Conservation (phyloP, 35 echinoderm and acorn worm genomes). For the Ophioderma brevispina region DNA sequence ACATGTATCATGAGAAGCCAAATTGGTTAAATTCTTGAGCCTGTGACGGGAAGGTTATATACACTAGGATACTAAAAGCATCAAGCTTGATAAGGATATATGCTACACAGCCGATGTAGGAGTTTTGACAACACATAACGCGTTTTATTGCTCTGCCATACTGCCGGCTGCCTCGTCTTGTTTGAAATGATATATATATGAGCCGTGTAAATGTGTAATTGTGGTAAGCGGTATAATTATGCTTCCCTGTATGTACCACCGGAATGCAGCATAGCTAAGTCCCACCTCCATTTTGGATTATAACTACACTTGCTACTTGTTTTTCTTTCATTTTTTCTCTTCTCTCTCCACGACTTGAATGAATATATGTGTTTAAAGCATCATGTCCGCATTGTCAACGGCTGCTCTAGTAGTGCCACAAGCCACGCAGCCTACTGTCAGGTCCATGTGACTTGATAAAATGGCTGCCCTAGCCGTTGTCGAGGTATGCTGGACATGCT, state of each 20-base stretch:
- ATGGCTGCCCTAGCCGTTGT: not conserved
- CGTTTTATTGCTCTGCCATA: not conserved
- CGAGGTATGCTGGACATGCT: not conserved
- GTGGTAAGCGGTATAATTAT: not conserved
- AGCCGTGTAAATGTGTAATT: not conserved
- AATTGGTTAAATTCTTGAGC: not conserved
- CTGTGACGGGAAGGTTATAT: not conserved
- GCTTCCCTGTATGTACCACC: conserved; percentile 12
- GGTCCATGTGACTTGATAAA: conserved; percentile 5
- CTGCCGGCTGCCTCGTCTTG: not conserved
- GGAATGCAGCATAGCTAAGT: not conserved
- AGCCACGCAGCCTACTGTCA: not conserved
- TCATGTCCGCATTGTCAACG: not conserved
- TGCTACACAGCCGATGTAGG: not conserved
- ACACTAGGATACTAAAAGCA: not conserved
- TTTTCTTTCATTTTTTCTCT: not conserved
- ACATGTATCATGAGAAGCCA: not conserved
- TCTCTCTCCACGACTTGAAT: not conserved
- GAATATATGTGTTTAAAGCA: not conserved
- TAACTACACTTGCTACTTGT: not conserved
- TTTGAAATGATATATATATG: conserved; percentile 4
- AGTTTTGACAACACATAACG: not conserved
- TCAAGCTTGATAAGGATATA: not conserved
- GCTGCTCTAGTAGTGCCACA: not conserved
- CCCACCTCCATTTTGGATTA: conserved; percentile 12